phyloP scores from a whole-genome alignment of 1,140 invertebrate species.

The Rhysida immarginata region DNA sequence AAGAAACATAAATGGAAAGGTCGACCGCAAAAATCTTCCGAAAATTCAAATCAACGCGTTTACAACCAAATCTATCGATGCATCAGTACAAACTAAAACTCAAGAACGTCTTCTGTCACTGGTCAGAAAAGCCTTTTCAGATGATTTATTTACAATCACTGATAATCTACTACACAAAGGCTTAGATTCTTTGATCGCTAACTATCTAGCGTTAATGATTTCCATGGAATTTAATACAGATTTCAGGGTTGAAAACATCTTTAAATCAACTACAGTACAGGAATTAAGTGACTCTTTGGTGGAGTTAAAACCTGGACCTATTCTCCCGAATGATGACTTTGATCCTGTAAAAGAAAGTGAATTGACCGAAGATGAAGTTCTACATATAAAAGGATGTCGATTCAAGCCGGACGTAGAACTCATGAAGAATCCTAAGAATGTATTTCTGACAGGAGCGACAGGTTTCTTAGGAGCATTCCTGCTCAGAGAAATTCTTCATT shows the following conservation, averaged over 20 bases:
- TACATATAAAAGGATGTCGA: no score
- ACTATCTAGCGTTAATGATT: neutral
- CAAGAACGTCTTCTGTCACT: neutral
- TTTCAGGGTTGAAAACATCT: neutral
- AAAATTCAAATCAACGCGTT: slow-evolving; percentile 26
- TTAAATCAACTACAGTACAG: neutral
- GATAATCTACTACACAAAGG: neutral
- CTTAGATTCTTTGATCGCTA: neutral
- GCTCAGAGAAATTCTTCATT: slow-evolving; percentile 26
- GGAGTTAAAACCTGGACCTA: neutral
- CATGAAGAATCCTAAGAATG: slow-evolving; percentile 17
- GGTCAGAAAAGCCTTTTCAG: neutral
- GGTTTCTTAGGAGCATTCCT: slow-evolving; percentile 34
- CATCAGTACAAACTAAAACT: neutral
- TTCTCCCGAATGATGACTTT: neutral
- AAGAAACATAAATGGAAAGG: neutral
- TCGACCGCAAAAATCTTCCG: slow-evolving; percentile 33
- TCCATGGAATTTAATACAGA: neutral
- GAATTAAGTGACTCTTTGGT: neutral
- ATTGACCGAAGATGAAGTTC: neutral
- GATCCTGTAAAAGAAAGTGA: neutral
- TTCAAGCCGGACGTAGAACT: neutral
- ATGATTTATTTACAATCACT: neutral
- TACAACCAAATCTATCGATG: neutral
- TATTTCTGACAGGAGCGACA: slow-evolving; percentile 33